Base-by-base conservation (phyloP, 2,888 invertebrate genomes). In the Serripes groenlandicus region DNA sequence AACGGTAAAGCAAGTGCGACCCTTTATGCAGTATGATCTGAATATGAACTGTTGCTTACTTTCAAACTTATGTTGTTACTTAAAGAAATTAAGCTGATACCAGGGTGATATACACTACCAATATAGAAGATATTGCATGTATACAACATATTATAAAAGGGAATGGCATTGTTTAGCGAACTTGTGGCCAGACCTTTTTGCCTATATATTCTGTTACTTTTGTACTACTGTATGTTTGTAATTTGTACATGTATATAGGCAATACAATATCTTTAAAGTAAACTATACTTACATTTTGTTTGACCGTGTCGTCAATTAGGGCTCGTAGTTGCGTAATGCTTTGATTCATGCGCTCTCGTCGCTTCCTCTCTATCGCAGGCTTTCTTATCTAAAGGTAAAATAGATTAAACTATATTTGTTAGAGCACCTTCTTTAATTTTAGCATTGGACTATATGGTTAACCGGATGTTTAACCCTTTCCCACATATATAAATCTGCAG, bases 311-410 rank as follows among this genome's bases (percentile, higher is more conserved):
- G 21, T 62, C 62, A n/a, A 62, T 62, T 34, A 62, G 28, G 62
- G 62, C 62, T 34, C 62, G 62, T 62, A 62, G 34, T 34, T 62
- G 62, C 4, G 62, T 62, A 9, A 62, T 62, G 34, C 62, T 62
- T 34, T 34, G 62, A 21, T 62, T 62, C 62, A 62, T 62, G n/a
- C 62, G 32, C 34, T 62, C 62, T 34, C 62, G 62, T 62, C 62
- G 23, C 34, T 34, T 62, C 34, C 34, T 62, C 62, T 62, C 62
- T n/a, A 62, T 62, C 9, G 34, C 11, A 4, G 62, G 62, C 34
- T 62, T 62, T 34, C 62, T 62, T 30, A 62, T 62, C 62, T 62
- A 34, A 5, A 62, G 15, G n/a, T 7, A 42, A 7, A 56, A 56
- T 11, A 11, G 18, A 42, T 11, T 42, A 11, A n/a, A 42, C 42